Base-by-base conservation (phyloP, 2,888 invertebrate species). In the Heliconius cydno region DNA sequence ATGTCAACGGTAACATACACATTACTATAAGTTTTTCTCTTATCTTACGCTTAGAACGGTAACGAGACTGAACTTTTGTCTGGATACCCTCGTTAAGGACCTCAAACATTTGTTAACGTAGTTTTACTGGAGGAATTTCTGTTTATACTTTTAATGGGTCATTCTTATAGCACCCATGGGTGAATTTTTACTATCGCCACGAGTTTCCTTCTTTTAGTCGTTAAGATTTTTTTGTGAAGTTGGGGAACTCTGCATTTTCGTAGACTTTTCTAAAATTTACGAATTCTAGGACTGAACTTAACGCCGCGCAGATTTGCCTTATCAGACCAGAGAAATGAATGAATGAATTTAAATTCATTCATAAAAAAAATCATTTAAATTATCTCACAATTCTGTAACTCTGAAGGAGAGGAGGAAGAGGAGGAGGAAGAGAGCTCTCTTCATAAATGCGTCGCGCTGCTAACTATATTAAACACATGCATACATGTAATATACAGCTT, bases 51-150 rank as follows among this genome's bases (percentile, higher is more conserved):
- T 85, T 86, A 86, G 86, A 85, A 85, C 89, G 86, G 90, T 92
- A 92, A 92, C 90, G 92, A 92, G 90, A 88, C 88, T 85, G 90
- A 92, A 92, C 89, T 92, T 92, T 86, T 87, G 80, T 87, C 86
- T 85, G 84, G 84, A 83, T 81, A 82, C 81, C 82, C 86, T 86
- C 86, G 85, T 86, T 86, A 86, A 84, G 81, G 82, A 84, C 85
- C 86, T 85, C 86, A 87, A 88, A 89, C 90, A 87, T 90, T 89
- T 87, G 86, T 87, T 87, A 87, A 85, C 70, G 84, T 81, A 87
- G 86, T 89, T 91, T 89, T 89, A 90, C 89, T 88, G 88, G 89
- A 88, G 88, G 90, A 91, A 88, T 88, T 88, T 76, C 38, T 79
- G 81, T 82, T 78, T 81, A 83, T 80, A 83, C 82, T 83, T 85